phyloP scores from a whole-genome alignment of 2,888 invertebrate species.

The Oligia fasciuncula region DNA sequence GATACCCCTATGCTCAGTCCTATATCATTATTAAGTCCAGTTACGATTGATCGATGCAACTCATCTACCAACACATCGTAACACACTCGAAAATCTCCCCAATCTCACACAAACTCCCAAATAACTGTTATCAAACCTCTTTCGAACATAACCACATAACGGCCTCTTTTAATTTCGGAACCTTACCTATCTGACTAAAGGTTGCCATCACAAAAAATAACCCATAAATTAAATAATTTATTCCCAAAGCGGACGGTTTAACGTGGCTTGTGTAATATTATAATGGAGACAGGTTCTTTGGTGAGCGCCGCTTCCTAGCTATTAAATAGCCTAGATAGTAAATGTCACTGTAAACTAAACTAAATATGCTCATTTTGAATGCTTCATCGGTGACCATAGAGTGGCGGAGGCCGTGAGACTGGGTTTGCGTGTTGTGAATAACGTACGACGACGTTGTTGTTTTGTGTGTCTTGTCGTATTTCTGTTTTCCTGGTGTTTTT shows the following conservation, averaged over 20 bases:
- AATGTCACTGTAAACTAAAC: slow-evolving; percentile 86
- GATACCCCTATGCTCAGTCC: too few relatives aligned
- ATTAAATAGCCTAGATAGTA: slow-evolving; percentile 86
- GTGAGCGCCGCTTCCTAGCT: slow-evolving; percentile 84
- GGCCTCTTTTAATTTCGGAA: slow-evolving; percentile 60
- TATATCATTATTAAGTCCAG: too few relatives aligned
- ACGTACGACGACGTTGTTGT: not conserved
- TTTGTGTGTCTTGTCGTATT: not conserved
- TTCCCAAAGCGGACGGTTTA: slow-evolving; percentile 78
- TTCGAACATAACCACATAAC: slow-evolving; percentile 61
- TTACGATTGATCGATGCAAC: not conserved
- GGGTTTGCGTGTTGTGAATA: slow-evolving; percentile 49
- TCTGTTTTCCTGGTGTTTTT: not conserved
- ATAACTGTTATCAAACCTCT: slow-evolving; percentile 55
- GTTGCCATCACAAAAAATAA: slow-evolving; percentile 80
- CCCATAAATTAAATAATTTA: slow-evolving; percentile 87
- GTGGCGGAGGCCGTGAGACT: slow-evolving; percentile 53
- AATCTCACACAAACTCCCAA: slow-evolving; percentile 27
- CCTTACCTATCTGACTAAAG: slow-evolving; percentile 58
- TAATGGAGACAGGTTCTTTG: slow-evolving; percentile 77
- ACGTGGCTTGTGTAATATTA: slow-evolving; percentile 77
- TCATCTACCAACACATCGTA: not conserved
- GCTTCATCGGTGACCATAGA: slow-evolving; percentile 80
- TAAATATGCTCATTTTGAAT: slow-evolving; percentile 82
- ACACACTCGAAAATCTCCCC: not conserved